Base-by-base conservation (phyloP, 2,888 invertebrate species). In the Panzeria rudis region DNA sequence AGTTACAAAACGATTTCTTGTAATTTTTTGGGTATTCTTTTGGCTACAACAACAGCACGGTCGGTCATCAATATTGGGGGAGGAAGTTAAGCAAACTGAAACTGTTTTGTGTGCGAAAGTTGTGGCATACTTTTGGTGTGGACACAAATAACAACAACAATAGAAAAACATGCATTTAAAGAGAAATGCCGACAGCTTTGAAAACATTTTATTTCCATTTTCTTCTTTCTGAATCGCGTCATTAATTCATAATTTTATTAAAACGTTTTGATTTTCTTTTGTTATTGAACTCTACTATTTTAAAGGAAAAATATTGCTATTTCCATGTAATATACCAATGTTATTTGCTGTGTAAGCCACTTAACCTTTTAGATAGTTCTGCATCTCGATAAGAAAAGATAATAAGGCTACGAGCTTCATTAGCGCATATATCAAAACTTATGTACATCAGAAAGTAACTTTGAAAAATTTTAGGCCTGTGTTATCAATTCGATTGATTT, bases 81-180 rank as follows among this genome's bases (percentile, higher is more conserved):
- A 82, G 69, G 75, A 62, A 62, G 59, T 61, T 68, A 38, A 69
- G 29, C 13, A 23, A 41, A 62, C n/a, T 59, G 62, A 71, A 77
- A 50, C 52, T 44, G n/a, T 62, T 15, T 56, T 32, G 76, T 82
- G 73, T 85, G 85, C 85, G 85, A 82, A 82, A 85, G 85, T 78
- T 73, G 69, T 85, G 85, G 82, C 85, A 85, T 85, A 82, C 62
- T 82, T 82, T 85, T 75, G 47, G 69, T 82, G 73, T 78, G 78
- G 69, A 68, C 52, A 35, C 64, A 78, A 71, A 69, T 29, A 41
- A 5, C 41, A 75, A 75, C 5, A 78, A 32, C n/a, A n/a, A n/a
- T n/a, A n/a, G n/a, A n/a, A n/a, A n/a, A n/a, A n/a, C 5, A 59
- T 41, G n/a, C 8, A 54, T 77, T 52, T 44, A 32, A 9, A 73